Evolutionary conservation across 1,140 invertebrate genomes (phyloP), one percentile per base, ranked within the genome.

Genomic region (Amphibalanus amphitrite): DNA sequence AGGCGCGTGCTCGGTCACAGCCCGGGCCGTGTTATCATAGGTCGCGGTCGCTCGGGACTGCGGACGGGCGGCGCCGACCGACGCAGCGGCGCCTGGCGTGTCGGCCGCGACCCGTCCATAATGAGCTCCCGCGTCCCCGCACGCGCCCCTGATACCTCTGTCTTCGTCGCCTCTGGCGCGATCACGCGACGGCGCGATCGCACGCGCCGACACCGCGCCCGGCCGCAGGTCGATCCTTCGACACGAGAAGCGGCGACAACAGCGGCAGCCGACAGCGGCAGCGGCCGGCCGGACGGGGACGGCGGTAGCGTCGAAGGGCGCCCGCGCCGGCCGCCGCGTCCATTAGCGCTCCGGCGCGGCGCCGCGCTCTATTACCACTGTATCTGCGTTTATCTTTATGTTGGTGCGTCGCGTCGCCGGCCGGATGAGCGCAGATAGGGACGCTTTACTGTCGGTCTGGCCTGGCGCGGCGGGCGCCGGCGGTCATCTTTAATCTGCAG

Each of bases 341-440:
- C 47, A 59, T 59, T 59, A 59, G 47, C 47, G 47, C 47, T 59
- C 13, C 47, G 6, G 1, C 10, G 47, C 47, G 47, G 10, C 47
- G 13, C 13, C 47, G 47, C 47, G 47, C 47, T 59, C 47, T 59
- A 59, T 59, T 59, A 59, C 47, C 47, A 23, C 47, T 59, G 47
- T 59, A 59, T 59, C 47, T 59, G 47, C 47, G 47, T 59, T 59
- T 59, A 59, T 59, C 47, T 59, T 59, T 59, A 59, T 59, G 47
- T 59, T 23, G 47, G 47, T 23, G 47, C 47, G 47, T 59, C 47
- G 47, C 13, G 13, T 13, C 47, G 20, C 13, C 47, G 17, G 47
- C 47, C 47, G 47, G 47, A 59, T 59, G 47, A 59, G 47, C 47
- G 47, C 47, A 13, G 47, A 59, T 59, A 59, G 47, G 47, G 6